Percentiles rank a stretch among this genome's conserved stretches.
phyloP scores from a whole-genome alignment of 2,888 invertebrate species.

The Parasteatoda lunata region DNA sequence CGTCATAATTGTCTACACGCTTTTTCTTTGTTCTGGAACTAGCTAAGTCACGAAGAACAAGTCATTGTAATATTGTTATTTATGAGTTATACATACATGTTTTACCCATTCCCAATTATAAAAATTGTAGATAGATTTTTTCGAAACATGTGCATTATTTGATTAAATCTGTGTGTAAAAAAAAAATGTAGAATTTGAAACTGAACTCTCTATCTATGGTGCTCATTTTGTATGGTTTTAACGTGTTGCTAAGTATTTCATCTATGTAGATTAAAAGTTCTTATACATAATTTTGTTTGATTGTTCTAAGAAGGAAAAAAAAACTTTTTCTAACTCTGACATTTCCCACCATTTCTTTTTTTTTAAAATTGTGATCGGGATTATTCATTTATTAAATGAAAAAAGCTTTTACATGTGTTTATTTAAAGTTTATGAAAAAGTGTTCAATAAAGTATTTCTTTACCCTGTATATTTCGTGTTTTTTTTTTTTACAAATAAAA shows the following conservation, averaged over 20 bases:
- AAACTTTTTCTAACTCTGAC: slow-evolving; percentile 5
- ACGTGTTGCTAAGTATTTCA: slow-evolving; percentile 10
- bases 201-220: slow-evolving; percentile 32
- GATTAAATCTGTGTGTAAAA: too few species aligned
- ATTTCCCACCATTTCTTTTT: slow-evolving; percentile 16
- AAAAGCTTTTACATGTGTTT: slow-evolving; percentile 48
- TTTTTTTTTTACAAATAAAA: background rate
- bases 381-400: slow-evolving; percentile 1
- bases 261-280: background rate
- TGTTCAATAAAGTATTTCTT: slow-evolving; percentile 39
- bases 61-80: too few species aligned
- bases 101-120: too few species aligned
- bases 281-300: background rate
- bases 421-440: slow-evolving; percentile 44
- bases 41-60: too few species aligned
- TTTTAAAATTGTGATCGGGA: slow-evolving; percentile 31
- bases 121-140: too few species aligned
- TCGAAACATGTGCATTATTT: too few species aligned
- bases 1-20: too few species aligned
- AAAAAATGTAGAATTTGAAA: background rate
- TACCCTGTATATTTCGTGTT: background rate
- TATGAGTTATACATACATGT: too few species aligned
- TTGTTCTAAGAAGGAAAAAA: background rate
- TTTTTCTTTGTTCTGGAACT: too few species aligned
- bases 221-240: slow-evolving; percentile 66